Evolutionary conservation across 2,888 invertebrate species (phyloP).

Genomic region (Abscondita cerata): DNA sequence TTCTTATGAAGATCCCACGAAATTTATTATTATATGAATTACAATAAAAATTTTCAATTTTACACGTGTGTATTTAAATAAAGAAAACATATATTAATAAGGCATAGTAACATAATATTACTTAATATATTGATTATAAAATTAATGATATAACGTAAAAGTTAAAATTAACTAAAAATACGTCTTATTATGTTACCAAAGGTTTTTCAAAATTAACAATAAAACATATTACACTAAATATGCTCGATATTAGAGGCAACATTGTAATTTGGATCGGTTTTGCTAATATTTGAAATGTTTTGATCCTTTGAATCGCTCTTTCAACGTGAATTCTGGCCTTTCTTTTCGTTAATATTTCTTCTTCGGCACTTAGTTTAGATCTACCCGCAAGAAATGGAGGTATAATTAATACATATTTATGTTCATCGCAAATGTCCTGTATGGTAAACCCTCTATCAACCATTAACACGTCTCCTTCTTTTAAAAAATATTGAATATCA

Average conservation of each 20-base stretch:
- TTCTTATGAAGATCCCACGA: background rate
- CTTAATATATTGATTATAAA: background rate
- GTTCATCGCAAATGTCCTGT: slow-evolving; percentile 5
- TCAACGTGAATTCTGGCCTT: slow-evolving; percentile 16
- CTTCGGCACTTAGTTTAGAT: slow-evolving; percentile 4
- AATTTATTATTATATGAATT: background rate
- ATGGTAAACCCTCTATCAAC: slow-evolving; percentile 12
- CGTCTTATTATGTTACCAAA: background rate
- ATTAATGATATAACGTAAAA: background rate
- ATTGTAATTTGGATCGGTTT: background rate
- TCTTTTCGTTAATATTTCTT: slow-evolving; percentile 16
- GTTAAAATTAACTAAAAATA: background rate
- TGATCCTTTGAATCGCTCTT: slow-evolving; percentile 10
- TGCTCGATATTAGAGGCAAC: slow-evolving; percentile 9
- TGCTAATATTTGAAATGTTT: slow-evolving; percentile 4
- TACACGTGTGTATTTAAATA: too few relatives aligned
- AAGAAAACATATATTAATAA: too few relatives aligned
- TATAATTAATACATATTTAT: slow-evolving; percentile 6
- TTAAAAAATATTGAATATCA: slow-evolving; percentile 7
- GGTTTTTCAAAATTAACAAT: slow-evolving; percentile 15
- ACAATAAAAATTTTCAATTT: background rate
- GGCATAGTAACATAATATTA: too few relatives aligned
- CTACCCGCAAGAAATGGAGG: slow-evolving; percentile 16
- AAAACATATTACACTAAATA: slow-evolving; percentile 11
- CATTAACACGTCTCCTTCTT: background rate